A percentile compares a stretch with the other conserved stretches of the same genome.
These are phyloP conservation scores for Numenius phaeopus DNA, from an alignment of 2,797 vertebrate species.

Conservation along the genomic window DNA sequence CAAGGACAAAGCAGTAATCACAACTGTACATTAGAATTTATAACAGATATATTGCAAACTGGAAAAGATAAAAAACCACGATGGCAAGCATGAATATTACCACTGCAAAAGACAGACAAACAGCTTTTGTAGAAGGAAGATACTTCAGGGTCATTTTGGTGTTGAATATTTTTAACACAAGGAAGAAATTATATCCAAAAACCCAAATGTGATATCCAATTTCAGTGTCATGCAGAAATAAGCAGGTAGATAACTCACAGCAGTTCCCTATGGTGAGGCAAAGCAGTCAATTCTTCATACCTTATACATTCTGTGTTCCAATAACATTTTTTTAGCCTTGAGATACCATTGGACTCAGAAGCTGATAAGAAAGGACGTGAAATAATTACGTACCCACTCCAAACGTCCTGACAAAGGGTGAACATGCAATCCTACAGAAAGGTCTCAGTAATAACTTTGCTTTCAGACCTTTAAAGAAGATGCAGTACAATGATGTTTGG, in stretches of 20 bases:
- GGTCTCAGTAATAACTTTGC: neutral
- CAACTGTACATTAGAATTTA: neutral
- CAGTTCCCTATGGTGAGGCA: neutral
- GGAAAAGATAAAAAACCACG: neutral
- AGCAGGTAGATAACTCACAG: neutral
- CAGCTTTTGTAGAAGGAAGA: neutral
- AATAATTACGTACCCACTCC: neutral
- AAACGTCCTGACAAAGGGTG: neutral
- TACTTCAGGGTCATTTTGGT: neutral
- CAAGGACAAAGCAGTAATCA: neutral
- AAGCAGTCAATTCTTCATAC: neutral
- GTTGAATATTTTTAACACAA: neutral
- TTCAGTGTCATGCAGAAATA: neutral
- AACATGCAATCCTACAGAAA: neutral
- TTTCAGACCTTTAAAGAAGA: neutral
- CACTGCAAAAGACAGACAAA: neutral
- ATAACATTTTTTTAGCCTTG: neutral
- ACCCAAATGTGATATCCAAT: neutral
- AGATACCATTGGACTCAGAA: neutral
- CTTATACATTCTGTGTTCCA: neutral
- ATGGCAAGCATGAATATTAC: neutral
- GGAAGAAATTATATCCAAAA: neutral
- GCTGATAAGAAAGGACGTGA: neutral
- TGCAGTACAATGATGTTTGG: neutral
- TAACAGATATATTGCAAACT: neutral